Evolutionary conservation across 2,888 invertebrate species (phyloP).

Genomic region (Leucania comma): DNA sequence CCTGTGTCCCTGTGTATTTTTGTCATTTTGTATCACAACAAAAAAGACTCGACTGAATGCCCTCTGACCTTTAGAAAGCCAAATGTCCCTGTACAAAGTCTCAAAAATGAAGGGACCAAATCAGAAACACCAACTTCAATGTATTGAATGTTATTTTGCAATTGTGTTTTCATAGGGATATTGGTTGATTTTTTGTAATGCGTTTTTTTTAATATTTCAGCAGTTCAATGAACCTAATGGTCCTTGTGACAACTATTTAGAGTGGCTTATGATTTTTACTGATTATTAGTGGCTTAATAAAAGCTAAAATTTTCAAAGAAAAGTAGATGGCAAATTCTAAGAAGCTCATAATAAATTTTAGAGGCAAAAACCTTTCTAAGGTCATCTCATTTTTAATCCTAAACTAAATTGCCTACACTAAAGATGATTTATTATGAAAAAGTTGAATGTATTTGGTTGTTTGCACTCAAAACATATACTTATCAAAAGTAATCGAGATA

Average conservation of each 20-base stretch:
- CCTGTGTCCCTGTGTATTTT: no score
- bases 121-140: no score
- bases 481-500: slow-evolving; percentile 25
- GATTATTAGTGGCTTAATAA: background rate
- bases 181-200: no score
- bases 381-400: slow-evolving; percentile 15
- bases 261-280: background rate
- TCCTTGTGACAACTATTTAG: background rate
- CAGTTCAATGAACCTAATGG: slow-evolving; percentile 1
- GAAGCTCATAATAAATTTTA: background rate
- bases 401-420: slow-evolving; percentile 1
- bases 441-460: background rate
- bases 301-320: background rate
- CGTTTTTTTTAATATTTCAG: background rate
- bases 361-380: slow-evolving; percentile 35
- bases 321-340: slow-evolving; percentile 22
- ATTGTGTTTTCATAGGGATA: no score
- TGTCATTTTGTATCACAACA: background rate
- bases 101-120: no score
- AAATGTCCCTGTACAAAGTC: background rate
- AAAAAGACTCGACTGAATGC: background rate
- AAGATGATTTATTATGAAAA: background rate
- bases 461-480: background rate
- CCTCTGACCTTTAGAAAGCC: slow-evolving; percentile 2
- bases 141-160: background rate